Conservation (phyloP, 2,113 vertebrate genomes). For the Gallinago jamesoni region DNA sequence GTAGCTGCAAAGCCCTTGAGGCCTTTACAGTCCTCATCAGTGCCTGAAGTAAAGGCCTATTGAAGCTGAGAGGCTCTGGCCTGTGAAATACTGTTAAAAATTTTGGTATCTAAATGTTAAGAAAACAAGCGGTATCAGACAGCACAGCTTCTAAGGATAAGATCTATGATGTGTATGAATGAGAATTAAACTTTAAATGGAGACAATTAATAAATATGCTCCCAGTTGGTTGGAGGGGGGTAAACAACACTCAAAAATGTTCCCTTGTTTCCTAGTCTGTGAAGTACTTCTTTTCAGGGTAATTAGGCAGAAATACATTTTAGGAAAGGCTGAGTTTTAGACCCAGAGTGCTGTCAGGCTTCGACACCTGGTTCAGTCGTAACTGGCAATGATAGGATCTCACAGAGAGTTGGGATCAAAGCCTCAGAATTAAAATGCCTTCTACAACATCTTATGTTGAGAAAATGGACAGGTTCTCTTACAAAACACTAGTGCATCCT, state of each 20-base stretch:
- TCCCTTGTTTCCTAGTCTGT: not conserved
- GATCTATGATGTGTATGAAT: not conserved
- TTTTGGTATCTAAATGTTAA: not conserved
- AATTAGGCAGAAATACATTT: not conserved
- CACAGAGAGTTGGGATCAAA: not conserved
- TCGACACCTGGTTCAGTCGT: not conserved
- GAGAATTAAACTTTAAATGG: not conserved
- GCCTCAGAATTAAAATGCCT: not conserved
- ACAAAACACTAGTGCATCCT: not conserved
- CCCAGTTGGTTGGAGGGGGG: not conserved
- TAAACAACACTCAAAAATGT: not conserved
- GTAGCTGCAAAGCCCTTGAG: not conserved
- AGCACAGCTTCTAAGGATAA: not conserved
- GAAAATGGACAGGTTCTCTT: not conserved
- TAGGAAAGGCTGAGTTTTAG: not conserved
- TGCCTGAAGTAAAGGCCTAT: not conserved
- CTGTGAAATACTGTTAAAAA: not conserved
- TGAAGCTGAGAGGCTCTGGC: not conserved
- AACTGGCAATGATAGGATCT: not conserved
- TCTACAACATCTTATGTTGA: not conserved
- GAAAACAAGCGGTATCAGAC: not conserved
- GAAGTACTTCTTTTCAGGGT: not conserved
- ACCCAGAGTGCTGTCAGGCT: not conserved
- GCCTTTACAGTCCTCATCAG: not conserved
- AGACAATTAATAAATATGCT: not conserved